Conservation (phyloP, 2,888 invertebrate species). For the Cordilura impudica region DNA sequence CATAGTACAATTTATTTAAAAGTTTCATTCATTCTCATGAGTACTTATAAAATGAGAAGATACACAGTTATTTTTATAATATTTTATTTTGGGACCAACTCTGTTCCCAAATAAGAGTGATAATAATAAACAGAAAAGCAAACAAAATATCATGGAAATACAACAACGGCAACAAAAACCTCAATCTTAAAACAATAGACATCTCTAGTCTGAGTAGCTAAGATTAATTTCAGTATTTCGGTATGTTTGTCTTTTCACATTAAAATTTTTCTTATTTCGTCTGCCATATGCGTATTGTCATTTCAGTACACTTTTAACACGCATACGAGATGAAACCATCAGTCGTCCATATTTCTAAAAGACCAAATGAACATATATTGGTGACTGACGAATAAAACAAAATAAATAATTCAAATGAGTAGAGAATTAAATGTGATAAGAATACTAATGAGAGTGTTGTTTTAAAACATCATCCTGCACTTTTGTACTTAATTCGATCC, state of each 20-base stretch:
- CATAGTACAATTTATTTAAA: too few relatives aligned
- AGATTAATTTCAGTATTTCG: constrained; percentile 1
- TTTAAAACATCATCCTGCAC: background rate
- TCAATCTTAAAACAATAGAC: background rate
- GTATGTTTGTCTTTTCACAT: background rate
- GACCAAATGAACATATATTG: constrained; percentile 5
- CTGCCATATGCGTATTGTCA: background rate
- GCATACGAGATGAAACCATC: constrained; percentile 9
- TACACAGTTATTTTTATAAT: too few relatives aligned
- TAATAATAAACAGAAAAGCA: constrained; percentile 2
- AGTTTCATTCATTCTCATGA: too few relatives aligned
- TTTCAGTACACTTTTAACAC: constrained; percentile 24
- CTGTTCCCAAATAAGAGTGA: background rate
- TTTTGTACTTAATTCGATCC: constrained; percentile 14
- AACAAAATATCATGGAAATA: background rate
- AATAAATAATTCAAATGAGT: constrained; percentile 1
- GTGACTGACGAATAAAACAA: background rate
- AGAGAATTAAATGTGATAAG: constrained; percentile 47
- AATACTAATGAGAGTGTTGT: background rate
- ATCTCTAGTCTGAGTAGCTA: background rate
- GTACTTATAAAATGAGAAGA: too few relatives aligned
- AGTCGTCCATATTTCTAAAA: constrained; percentile 15
- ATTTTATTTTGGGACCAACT: too few relatives aligned
- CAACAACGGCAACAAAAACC: too few relatives aligned
- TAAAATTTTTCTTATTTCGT: background rate